Percentiles rank a stretch among this genome's conserved stretches.
These are phyloP conservation scores for Enteromius viviparus DNA, from an alignment of 2,797 vertebrate genomes.

Conservation along the genomic window DNA sequence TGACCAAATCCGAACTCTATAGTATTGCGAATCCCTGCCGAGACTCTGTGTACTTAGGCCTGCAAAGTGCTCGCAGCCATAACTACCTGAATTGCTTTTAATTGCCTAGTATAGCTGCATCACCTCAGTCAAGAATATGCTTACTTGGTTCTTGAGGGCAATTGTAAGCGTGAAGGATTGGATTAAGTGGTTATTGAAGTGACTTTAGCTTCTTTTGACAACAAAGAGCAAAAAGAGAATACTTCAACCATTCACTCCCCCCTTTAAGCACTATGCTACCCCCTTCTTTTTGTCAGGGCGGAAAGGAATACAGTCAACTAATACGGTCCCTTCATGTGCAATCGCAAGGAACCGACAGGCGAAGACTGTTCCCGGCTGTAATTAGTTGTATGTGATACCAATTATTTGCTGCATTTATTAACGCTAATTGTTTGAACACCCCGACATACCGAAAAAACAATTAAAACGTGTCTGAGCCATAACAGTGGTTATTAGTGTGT, in stretches of 20 bases:
- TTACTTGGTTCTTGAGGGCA: constrained; percentile 92
- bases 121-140: constrained; percentile 89
- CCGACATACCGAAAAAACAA: constrained; percentile 82
- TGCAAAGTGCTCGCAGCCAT: constrained; percentile 83
- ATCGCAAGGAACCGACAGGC: constrained; percentile 81
- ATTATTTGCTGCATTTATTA: constrained; percentile 85
- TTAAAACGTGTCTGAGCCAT: constrained; percentile 80
- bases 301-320: constrained; percentile 86
- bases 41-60: constrained; percentile 81
- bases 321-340: constrained; percentile 85
- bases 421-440: constrained; percentile 86
- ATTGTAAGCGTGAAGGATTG: constrained; percentile 94
- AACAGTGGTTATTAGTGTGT: constrained; percentile 81
- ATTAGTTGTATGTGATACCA: constrained; percentile 88
- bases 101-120: constrained; percentile 87
- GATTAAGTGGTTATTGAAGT: constrained; percentile 98
- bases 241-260: constrained; percentile 72
- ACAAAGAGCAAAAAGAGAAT: constrained; percentile 86
- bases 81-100: constrained; percentile 93
- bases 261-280: constrained; percentile 46
- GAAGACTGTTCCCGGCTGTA: constrained; percentile 81
- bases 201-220: constrained; percentile 93
- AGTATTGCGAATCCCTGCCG: constrained; percentile 79
- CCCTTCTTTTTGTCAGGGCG: constrained; percentile 66
- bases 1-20: constrained; percentile 84